A percentile compares a stretch with the other conserved stretches of the same genome.
Conservation (phyloP, 2,797 vertebrate genomes). For the Phalloptychus januarius region DNA sequence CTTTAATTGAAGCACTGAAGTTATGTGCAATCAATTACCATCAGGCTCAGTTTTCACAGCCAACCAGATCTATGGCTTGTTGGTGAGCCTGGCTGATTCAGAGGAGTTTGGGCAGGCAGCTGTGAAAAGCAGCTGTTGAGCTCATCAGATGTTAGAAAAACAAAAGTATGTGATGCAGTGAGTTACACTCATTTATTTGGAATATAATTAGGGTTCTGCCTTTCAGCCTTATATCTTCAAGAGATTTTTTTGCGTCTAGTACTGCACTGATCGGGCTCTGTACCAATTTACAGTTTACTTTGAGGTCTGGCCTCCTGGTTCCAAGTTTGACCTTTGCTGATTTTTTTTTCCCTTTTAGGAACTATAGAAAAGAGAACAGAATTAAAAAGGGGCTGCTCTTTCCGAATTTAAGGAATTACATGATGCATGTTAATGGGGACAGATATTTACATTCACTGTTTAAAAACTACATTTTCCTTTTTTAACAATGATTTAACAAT, state of each 20-base stretch:
- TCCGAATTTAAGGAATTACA: not conserved
- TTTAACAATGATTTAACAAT: not conserved
- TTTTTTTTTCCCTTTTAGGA: not conserved
- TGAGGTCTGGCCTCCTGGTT: not conserved
- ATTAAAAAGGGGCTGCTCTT: not conserved
- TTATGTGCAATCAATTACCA: conserved; percentile 67
- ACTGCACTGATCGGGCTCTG: not conserved
- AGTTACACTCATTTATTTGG: conserved; percentile 50
- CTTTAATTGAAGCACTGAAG: conserved; percentile 61
- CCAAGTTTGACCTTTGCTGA: not conserved
- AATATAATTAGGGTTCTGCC: conserved; percentile 34
- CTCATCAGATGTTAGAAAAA: conserved; percentile 57
- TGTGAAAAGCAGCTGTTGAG: conserved; percentile 51
- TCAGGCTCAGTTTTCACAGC: conserved; percentile 65
- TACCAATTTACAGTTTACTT: not conserved
- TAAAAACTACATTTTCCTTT: not conserved
- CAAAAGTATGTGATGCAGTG: conserved; percentile 29
- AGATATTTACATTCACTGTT: not conserved
- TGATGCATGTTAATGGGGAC: not conserved
- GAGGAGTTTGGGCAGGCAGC: conserved; percentile 42
- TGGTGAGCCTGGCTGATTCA: conserved; percentile 51
- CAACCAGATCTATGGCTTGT: conserved; percentile 61
- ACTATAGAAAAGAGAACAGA: not conserved
- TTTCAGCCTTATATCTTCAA: conserved; percentile 37
- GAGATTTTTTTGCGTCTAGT: conserved; percentile 22